Evolutionary conservation across 2,888 invertebrate genomes (phyloP), one percentile per base, ranked within the genome.

Genomic region (Ceramica pisi): DNA sequence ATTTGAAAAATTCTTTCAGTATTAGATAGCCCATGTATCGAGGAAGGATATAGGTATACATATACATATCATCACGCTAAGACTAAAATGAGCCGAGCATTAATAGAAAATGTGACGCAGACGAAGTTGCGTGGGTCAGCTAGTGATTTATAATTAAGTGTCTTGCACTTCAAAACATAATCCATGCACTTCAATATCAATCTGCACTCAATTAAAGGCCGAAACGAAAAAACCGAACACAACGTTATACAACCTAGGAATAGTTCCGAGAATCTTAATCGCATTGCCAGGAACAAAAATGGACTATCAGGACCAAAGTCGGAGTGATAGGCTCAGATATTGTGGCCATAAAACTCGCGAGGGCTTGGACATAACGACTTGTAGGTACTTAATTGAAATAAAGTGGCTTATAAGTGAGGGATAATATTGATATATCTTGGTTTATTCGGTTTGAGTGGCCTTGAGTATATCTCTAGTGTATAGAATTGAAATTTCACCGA

Each of bases 291-390:
- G 35, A 55, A 41, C 14, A 55, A 84, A 82, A 82, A 75, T 50
- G 38, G n/a, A 67, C 71, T 72, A 82, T 71, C 80, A 80, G 73
- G 67, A 75, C 67, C 55, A 70, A 50, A 68, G 53, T 59, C 35
- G 59, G 75, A 80, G 75, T 79, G 77, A 77, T 63, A 53, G 67
- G 48, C 71, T 48, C 63, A 23, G 56, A 68, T 60, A 63, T 53
- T 81, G 67, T 44, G 79, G 87, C 87, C 78, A 85, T 80, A 59
- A 83, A 85, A 81, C 65, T 70, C 7, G 78, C 67, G 75, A 48
- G 5, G 6, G 9, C 38, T 55, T 10, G 38, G 26, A 16, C 0
- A 44, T 38, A 16, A 21, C 26, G 31, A 10, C 1, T 21, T 46
- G 19, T 48, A n/a, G 7, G n/a, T 69, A 55, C 72, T 66, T 67